phyloP scores from a whole-genome alignment of 1,140 invertebrate species.

The Sesamia nonagrioides region DNA sequence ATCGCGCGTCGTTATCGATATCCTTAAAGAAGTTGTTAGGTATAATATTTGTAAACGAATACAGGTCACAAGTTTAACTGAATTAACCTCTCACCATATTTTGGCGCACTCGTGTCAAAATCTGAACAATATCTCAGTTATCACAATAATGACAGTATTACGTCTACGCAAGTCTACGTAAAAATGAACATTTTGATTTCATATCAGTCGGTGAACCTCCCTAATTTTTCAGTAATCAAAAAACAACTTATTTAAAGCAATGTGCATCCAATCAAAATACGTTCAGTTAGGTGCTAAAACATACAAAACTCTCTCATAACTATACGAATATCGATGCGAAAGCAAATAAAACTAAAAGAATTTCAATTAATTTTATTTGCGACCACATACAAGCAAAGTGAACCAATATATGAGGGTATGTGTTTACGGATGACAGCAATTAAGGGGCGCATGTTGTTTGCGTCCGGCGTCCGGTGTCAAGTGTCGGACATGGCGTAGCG shows the following conservation, averaged over 20 bases:
- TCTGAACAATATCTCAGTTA: constrained; percentile 38
- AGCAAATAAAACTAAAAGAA: constrained; percentile 7
- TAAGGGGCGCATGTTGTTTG: constrained; percentile 68
- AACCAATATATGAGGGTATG: constrained; percentile 32
- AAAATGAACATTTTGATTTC: not conserved
- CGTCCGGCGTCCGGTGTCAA: constrained; percentile 60
- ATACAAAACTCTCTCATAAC: constrained; percentile 6
- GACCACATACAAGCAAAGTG: constrained; percentile 12
- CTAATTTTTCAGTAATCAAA: not conserved
- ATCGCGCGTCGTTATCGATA: constrained; percentile 54
- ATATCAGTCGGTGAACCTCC: not conserved
- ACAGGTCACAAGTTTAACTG: constrained; percentile 20
- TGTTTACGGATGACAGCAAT: constrained; percentile 67
- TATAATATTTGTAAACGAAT: constrained; percentile 48
- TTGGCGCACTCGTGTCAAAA: constrained; percentile 21
- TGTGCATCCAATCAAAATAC: constrained; percentile 15
- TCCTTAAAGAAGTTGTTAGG: constrained; percentile 48
- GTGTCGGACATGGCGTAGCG: constrained; percentile 39
- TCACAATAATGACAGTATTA: constrained; percentile 27
- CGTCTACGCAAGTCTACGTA: not conserved
- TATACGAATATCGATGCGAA: not conserved
- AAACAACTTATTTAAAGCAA: not conserved
- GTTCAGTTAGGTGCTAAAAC: not conserved
- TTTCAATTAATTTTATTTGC: constrained; percentile 44
- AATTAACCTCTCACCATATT: constrained; percentile 40